Conservation (phyloP, 2,113 vertebrate species). For the Myiagra hebetior region DNA sequence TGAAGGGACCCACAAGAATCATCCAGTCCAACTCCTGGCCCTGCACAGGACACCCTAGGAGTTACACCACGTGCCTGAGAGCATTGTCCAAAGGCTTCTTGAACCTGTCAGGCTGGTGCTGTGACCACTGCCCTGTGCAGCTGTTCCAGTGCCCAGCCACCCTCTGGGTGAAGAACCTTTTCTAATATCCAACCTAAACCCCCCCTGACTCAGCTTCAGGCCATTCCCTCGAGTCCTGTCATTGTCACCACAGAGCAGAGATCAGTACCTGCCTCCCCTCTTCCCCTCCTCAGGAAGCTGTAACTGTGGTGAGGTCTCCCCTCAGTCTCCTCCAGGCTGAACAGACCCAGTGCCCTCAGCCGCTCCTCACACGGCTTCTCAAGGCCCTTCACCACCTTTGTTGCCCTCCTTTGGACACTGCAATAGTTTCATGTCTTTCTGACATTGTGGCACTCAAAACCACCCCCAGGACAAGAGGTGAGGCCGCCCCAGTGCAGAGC, state of each 20-base stretch:
- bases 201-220: neutral
- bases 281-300: neutral
- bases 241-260: neutral
- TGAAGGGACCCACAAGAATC: neutral
- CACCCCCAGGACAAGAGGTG: neutral
- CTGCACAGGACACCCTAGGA: neutral
- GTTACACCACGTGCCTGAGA: neutral
- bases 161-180: neutral
- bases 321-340: neutral
- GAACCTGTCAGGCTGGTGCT: neutral
- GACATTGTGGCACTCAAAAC: neutral
- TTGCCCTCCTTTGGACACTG: neutral
- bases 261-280: neutral
- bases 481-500: neutral
- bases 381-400: neutral
- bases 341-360: neutral
- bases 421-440: neutral
- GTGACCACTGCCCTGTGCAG: neutral
- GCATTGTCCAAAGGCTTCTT: neutral
- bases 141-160: neutral
- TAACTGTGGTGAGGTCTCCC: neutral
- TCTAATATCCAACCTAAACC: neutral
- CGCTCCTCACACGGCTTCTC: fast-evolving
- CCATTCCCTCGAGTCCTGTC: neutral
- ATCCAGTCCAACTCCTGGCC: neutral